These are phyloP conservation scores for Nebria brevicollis DNA, from an alignment of 2,888 invertebrate species.

Conservation along the genomic window DNA sequence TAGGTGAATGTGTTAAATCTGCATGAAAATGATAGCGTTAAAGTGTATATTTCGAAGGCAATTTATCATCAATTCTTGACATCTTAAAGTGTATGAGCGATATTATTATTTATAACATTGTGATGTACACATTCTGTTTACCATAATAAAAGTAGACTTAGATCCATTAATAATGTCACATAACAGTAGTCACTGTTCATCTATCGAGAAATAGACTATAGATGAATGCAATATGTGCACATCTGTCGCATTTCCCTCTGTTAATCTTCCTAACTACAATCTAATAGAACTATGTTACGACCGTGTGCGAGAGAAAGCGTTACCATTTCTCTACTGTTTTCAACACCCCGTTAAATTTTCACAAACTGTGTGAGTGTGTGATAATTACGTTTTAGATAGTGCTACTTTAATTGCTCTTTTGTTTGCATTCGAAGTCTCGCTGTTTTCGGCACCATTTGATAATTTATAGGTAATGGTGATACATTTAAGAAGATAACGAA, in stretches of 20 bases:
- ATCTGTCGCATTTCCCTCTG: slow-evolving; percentile 38
- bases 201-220: background rate
- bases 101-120: no score
- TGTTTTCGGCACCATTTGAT: background rate
- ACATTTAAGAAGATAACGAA: background rate
- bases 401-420: background rate
- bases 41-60: no score
- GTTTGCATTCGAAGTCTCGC: background rate
- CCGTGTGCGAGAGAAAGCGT: background rate
- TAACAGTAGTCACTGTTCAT: background rate
- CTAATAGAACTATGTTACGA: slow-evolving; percentile 18
- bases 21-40: no score
- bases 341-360: background rate
- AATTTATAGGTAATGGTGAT: background rate
- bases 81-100: no score
- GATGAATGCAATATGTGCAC: background rate
- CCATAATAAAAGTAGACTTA: no score
- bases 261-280: slow-evolving; percentile 43
- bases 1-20: no score
- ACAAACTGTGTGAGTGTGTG: background rate
- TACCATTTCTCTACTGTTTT: background rate
- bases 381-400: slow-evolving; percentile 32
- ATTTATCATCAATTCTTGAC: no score
- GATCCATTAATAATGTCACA: background rate
- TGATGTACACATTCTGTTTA: no score